Percentiles rank a stretch among this genome's conserved stretches.
These are phyloP conservation scores for Meles meles DNA, from an alignment of 2,113 vertebrate species.

Conservation along the genomic window DNA sequence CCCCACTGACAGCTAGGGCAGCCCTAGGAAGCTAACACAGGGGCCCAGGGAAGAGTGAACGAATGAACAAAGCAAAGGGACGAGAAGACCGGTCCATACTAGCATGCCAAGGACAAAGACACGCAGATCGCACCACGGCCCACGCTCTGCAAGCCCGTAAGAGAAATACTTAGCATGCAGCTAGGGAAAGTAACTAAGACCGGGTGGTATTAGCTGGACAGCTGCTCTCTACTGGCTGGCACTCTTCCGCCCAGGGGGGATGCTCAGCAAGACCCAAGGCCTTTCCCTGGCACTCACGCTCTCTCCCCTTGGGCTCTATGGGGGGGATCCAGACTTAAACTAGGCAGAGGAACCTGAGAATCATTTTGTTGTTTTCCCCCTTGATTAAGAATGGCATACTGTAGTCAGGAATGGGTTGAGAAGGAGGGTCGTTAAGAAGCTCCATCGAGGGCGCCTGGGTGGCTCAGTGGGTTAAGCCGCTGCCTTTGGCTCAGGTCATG, in stretches of 20 bases:
- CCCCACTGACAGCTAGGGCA: neutral
- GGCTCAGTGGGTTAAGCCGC: too few species aligned
- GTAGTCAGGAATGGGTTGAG: neutral
- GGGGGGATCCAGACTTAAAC: neutral
- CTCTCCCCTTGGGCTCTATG: rapidly evolving
- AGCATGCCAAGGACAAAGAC: neutral
- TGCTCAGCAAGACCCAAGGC: rapidly evolving
- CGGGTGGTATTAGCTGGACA: neutral
- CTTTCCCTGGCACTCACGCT: neutral
- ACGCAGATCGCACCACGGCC: rapidly evolving
- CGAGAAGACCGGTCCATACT: neutral
- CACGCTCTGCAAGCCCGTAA: neutral
- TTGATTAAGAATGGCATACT: neutral
- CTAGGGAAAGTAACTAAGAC: neutral
- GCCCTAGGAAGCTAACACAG: neutral
- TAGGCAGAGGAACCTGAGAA: neutral
- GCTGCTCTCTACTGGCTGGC: neutral
- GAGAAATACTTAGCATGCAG: neutral
- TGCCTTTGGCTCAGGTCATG: too few species aligned
- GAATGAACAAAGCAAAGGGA: too few species aligned
- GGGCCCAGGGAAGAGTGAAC: neutral
- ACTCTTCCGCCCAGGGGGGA: neutral
- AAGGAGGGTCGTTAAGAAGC: neutral
- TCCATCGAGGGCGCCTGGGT: too few species aligned
- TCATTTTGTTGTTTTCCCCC: neutral